Percentiles rank a stretch among this genome's conserved stretches.
These are phyloP conservation scores for Caenorhabditis elegans DNA, from an alignment of 1,140 invertebrate species.

Conservation along the genomic window DNA sequence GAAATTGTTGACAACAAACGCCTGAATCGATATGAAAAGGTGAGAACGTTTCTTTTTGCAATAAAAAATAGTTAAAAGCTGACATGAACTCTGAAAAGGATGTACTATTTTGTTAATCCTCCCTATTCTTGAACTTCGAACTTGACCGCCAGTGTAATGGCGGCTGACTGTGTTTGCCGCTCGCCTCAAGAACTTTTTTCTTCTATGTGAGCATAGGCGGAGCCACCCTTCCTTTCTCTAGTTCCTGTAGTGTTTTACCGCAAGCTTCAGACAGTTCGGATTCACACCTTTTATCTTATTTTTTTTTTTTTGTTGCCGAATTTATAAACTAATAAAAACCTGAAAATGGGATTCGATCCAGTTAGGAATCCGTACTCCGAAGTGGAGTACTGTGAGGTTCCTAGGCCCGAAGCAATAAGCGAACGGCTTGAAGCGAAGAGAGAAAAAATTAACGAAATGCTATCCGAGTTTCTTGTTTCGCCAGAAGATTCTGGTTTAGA, in stretches of 20 bases:
- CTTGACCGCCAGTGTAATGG: background rate
- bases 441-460: background rate
- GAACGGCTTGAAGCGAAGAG: background rate
- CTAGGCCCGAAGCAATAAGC: background rate
- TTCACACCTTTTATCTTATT: background rate
- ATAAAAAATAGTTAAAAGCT: background rate
- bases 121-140: constrained; percentile 3
- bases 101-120: background rate
- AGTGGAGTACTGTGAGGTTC: background rate
- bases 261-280: background rate
- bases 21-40: constrained; percentile 37
- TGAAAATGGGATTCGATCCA: background rate
- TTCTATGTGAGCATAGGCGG: constrained; percentile 23
- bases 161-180: constrained; percentile 15
- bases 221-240: background rate
- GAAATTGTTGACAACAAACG: constrained; percentile 39
- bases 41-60: background rate
- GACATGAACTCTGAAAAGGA: too few species aligned
- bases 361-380: constrained; percentile 11
- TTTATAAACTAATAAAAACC: background rate
- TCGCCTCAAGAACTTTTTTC: constrained; percentile 28
- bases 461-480: background rate
- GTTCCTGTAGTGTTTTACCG: background rate
- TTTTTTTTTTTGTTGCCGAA: background rate
- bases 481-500: constrained; percentile 9